Base-by-base conservation (phyloP, 2,888 invertebrate genomes). In the Salpingus planirostris region DNA sequence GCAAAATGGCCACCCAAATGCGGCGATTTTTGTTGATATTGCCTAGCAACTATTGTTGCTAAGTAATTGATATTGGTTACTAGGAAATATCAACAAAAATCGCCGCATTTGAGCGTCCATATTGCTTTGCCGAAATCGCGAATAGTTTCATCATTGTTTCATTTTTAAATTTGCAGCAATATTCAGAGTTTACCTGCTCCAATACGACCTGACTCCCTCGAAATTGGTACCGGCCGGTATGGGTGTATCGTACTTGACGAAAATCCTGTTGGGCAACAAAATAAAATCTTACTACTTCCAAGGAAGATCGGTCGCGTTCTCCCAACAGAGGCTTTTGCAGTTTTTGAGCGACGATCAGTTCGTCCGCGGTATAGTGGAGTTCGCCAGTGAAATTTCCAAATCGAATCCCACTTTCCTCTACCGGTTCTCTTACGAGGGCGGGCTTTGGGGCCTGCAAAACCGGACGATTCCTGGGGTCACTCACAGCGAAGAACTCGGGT, bases 361-460 rank as follows among this genome's bases (percentile, higher is more conserved):
- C 22, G 63, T 69, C 36, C 69, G 72, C 44, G 57, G 66, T 1
- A 57, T 50, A 3, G 35, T 49, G 27, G 45, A 58, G 21, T 41
- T 46, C 15, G 64, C 68, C 33, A 67, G 70, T 41, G 52, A 64
- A 2, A 55, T 67, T 15, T 68, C 70, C 44, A 67, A 70, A 33
- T 42, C 47, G 25, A 40, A 38, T 4, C 41, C 45, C 11, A 46
- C 47, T 1, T 55, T 48, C 31, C 52, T 40, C 26, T 55, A 55
- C 32, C 30, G 39, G 18, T 54, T 55, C 36, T 42, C 47, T 1
- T 47, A 52, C 28, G 44, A 49, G 36, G 55, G 55, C 3, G 15
- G 29, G 8, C 33, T 52, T 12, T 24, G 35, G 21, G 43, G 44
- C 27, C 29, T 23, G 23, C 31, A 12, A 11, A 27, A 33, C 25